These are phyloP conservation scores for Macroteleia sp. DNA, from an alignment of 2,888 invertebrate genomes.

Conservation along the genomic window DNA sequence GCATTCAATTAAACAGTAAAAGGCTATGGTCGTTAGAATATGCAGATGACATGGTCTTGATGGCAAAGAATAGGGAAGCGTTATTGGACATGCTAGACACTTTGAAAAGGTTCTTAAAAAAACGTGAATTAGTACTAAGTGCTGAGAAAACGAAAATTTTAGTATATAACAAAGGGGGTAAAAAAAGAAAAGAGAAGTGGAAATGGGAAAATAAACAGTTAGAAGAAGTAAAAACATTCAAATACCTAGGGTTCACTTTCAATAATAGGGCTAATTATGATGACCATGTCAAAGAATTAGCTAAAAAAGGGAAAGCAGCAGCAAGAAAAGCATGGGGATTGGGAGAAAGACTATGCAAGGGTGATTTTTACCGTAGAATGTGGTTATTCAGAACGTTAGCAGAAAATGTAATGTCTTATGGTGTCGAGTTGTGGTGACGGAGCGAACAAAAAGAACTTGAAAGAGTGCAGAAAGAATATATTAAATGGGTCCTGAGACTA, in stretches of 20 bases:
- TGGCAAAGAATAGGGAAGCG: background rate
- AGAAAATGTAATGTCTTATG: background rate
- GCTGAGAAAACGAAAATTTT: background rate
- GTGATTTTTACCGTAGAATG: background rate
- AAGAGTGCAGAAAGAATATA: background rate
- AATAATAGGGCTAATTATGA: background rate
- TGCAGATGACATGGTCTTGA: background rate
- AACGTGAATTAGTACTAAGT: background rate
- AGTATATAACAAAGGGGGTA: background rate
- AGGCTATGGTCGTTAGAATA: background rate
- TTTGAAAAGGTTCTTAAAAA: background rate
- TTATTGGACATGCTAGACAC: background rate
- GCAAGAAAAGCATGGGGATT: background rate
- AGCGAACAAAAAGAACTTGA: background rate
- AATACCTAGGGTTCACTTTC: background rate
- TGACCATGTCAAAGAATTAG: background rate
- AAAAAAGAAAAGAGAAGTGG: background rate
- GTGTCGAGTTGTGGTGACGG: background rate
- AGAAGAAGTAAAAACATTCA: background rate
- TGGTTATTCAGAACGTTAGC: background rate
- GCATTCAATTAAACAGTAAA: background rate
- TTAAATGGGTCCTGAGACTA: background rate
- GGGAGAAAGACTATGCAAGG: background rate
- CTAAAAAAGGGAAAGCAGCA: background rate
- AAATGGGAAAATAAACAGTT: background rate